phyloP scores from a whole-genome alignment of 2,888 invertebrate species.

The Pheosia tremula region DNA sequence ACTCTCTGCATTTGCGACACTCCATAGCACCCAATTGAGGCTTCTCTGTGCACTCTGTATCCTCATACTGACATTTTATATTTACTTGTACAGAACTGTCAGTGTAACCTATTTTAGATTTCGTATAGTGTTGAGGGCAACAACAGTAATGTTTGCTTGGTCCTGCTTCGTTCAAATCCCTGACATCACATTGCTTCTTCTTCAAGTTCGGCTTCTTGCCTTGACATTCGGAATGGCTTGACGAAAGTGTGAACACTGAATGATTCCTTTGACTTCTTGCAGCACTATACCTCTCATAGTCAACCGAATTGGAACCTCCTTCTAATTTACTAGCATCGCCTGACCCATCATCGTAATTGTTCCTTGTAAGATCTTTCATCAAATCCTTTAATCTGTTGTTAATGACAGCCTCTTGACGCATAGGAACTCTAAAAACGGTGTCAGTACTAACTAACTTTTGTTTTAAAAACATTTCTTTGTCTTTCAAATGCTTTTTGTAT shows the following conservation, averaged over 20 bases:
- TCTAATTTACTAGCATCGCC: conserved; percentile 78
- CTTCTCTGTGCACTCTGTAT: conserved; percentile 20
- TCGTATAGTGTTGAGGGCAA: conserved; percentile 54
- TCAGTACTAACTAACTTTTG: conserved; percentile 70
- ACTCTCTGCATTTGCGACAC: conserved; percentile 28
- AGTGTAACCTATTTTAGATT: conserved; percentile 48
- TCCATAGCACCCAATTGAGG: conserved; percentile 14
- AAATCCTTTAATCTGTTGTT: conserved; percentile 64
- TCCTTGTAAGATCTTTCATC: conserved; percentile 74
- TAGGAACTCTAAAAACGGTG: conserved; percentile 49
- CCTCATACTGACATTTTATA: conserved; percentile 41
- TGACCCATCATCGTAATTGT: conserved; percentile 76
- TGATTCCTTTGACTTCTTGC: conserved; percentile 66
- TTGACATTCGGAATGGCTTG: conserved; percentile 60
- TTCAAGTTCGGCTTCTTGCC: conserved; percentile 54
- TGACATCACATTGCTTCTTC: conserved; percentile 53
- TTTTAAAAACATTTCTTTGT: conserved; percentile 74
- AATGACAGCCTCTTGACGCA: conserved; percentile 45
- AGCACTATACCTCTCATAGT: conserved; percentile 42
- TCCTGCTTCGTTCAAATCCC: conserved; percentile 46
- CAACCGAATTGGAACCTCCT: conserved; percentile 54
- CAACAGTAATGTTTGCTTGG: conserved; percentile 61
- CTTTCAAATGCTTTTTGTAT: conserved; percentile 68
- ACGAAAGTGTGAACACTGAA: conserved; percentile 76
- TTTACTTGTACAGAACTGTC: conserved; percentile 72